phyloP scores from a whole-genome alignment of 2,113 vertebrate genomes.

The Rhynchomys soricoides region DNA sequence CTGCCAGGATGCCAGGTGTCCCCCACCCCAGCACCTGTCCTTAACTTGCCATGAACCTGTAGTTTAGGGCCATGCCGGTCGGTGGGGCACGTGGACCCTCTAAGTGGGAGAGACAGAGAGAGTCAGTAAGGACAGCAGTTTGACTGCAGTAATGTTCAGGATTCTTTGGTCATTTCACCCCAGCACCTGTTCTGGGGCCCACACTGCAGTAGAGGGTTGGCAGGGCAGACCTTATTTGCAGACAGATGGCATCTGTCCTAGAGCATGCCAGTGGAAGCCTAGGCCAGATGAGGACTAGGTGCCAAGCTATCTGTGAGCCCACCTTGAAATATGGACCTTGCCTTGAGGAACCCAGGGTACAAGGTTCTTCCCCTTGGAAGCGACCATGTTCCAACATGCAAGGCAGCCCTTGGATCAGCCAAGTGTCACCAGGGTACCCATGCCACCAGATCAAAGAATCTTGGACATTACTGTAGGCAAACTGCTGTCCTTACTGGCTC shows the following conservation, averaged over 20 bases:
- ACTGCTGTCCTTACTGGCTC: fast-evolving
- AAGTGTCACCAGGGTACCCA: fast-evolving
- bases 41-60: not conserved
- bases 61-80: not conserved
- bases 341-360: fast-evolving
- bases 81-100: not conserved
- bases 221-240: fast-evolving
- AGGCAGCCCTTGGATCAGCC: not conserved
- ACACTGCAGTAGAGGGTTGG: not conserved
- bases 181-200: fast-evolving
- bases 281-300: too few relatives aligned
- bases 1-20: not conserved
- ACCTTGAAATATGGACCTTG: fast-evolving
- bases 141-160: not conserved
- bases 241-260: fast-evolving
- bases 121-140: fast-evolving
- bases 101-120: not conserved
- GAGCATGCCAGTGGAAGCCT: fast-evolving
- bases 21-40: too few relatives aligned
- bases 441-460: fast-evolving
- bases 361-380: not conserved
- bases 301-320: not conserved
- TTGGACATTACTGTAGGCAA: not conserved
- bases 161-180: not conserved
- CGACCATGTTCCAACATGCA: fast-evolving